Base-by-base conservation (phyloP, 2,888 invertebrate genomes). In the Drosophila demipolita region DNA sequence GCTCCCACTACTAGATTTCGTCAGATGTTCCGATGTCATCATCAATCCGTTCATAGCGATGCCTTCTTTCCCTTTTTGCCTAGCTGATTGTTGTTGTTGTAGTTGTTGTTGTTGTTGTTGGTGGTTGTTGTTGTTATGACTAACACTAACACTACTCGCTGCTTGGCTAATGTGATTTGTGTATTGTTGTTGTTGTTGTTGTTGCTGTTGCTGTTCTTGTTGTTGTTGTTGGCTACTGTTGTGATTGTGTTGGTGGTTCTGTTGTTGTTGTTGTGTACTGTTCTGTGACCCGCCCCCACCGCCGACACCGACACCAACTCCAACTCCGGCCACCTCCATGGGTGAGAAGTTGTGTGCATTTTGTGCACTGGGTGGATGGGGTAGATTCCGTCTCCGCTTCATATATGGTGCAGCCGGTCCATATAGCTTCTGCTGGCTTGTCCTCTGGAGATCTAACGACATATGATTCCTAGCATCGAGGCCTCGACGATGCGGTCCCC, bases 51-150 rank as follows among this genome's bases (percentile, higher is more conserved):
- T 88, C 68, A 74, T 73, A 75, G 91, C 83, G 83, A 81, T 87
- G 82, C 88, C 91, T 92, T 92, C 92, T 92, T 92, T 92, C 92
- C 92, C 92, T 91, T 92, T 92, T 91, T 91, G 91, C 91, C 91
- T 92, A 91, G 75, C 85, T 87, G 78, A 77, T 83, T 77, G 82
- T 87, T 83, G 89, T 83, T 80, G 89, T 66, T 64, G 79, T 59
- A 42, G 67, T 68, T 72, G 77, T 29, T 3, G 66, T 66, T 54
- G 68, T 60, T 69, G 75, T 70, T 53, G 79, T 64, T 73, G 83
- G 63, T 75, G 48, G 59, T 67, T 67, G 48, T 62, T 72, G 77
- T 80, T 80, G 83, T 72, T 82, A 80, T 90, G 83, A 72, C 77
- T 81, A 77, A 75, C 68, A 73, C 86, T 90, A 88, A 88, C 65